Conservation (phyloP, 2,797 vertebrate species). For the Mycteria americana region DNA sequence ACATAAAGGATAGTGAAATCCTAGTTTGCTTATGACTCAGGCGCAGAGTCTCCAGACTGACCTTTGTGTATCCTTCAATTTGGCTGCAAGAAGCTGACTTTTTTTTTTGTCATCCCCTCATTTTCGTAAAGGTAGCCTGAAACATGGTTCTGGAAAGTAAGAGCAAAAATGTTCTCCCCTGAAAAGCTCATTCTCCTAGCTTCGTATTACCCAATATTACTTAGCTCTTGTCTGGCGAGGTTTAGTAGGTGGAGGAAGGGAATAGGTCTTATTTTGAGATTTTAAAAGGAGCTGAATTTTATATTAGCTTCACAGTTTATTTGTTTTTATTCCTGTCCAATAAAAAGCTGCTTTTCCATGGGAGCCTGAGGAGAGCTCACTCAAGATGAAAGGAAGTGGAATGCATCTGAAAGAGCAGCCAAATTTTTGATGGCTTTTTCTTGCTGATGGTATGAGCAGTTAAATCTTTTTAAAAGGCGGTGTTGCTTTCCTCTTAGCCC, state of each 20-base stretch:
- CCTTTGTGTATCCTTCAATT: neutral
- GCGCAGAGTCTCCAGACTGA: neutral
- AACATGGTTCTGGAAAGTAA: neutral
- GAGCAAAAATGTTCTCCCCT: neutral
- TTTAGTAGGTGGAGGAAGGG: neutral
- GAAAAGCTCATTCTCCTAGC: neutral
- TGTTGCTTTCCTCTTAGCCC: neutral
- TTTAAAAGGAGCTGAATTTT: constrained; percentile 19
- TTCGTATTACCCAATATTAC: neutral
- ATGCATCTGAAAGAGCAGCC: constrained; percentile 11
- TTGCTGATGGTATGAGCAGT: neutral
- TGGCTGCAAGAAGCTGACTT: neutral
- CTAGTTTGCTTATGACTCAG: neutral
- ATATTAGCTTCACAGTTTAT: constrained; percentile 29
- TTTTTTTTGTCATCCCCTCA: neutral
- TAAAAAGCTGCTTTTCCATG: constrained; percentile 18
- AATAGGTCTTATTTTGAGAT: neutral
- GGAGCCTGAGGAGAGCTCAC: neutral
- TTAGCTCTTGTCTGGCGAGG: neutral
- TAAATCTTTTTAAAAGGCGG: neutral
- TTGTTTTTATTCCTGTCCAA: constrained; percentile 29
- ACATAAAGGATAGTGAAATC: neutral
- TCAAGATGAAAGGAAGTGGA: constrained; percentile 44
- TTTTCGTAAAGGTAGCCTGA: neutral
- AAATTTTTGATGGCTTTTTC: neutral